Conservation (phyloP, 1,140 invertebrate genomes). For the Batillaria attramentaria region DNA sequence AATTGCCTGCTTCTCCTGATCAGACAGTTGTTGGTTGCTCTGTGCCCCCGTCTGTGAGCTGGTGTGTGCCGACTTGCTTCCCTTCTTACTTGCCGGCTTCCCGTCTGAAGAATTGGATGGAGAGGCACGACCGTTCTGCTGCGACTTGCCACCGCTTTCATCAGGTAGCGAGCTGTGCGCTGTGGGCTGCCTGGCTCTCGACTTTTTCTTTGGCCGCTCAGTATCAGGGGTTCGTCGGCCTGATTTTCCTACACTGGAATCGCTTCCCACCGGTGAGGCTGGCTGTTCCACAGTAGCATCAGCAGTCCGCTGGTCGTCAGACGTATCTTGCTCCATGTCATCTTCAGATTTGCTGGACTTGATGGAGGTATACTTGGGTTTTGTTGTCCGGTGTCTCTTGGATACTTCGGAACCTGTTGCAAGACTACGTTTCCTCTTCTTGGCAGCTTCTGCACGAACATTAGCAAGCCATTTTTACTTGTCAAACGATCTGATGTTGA, state of each 20-base stretch:
- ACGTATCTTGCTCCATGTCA: not conserved
- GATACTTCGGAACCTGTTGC: not conserved
- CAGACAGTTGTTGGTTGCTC: conserved; percentile 25
- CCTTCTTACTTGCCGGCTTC: not conserved
- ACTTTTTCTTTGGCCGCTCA: not conserved
- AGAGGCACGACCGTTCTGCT: too few species aligned
- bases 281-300: not conserved
- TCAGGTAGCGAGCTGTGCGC: not conserved
- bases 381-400: conserved; percentile 9
- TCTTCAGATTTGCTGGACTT: conserved; percentile 28
- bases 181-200: not conserved
- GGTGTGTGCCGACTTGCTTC: conserved; percentile 27
- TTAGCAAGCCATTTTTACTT: not conserved
- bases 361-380: conserved; percentile 25
- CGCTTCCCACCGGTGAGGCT: not conserved
- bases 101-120: too few species aligned
- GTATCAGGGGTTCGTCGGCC: not conserved
- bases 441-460: conserved; percentile 11
- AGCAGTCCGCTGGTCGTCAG: conserved; percentile 1
- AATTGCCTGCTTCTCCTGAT: conserved; percentile 61
- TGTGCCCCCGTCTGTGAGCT: conserved; percentile 30
- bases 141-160: too few species aligned
- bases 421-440: conserved; percentile 6
- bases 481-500: not conserved
- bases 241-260: not conserved